phyloP scores from a whole-genome alignment of 2,888 invertebrate genomes.

The Blomia tropicalis region DNA sequence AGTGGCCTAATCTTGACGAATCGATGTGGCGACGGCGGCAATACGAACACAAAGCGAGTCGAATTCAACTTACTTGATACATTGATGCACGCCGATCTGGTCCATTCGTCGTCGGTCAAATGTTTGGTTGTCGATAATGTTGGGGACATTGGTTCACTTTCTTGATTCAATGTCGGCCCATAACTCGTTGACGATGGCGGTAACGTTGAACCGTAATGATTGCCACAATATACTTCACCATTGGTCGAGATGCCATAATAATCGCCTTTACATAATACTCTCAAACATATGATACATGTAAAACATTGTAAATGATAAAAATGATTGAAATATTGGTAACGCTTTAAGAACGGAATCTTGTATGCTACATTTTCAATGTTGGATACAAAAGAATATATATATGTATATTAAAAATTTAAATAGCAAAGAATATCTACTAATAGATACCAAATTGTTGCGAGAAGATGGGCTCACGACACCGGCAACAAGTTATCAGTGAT shows the following conservation, averaged over 20 bases:
- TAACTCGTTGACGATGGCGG: background rate
- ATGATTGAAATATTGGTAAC: no score
- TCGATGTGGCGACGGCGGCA: background rate
- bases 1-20: conserved; percentile 11
- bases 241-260: background rate
- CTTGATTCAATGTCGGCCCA: background rate
- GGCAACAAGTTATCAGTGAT: conserved; percentile 1
- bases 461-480: background rate
- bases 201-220: background rate
- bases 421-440: background rate
- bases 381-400: background rate
- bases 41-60: background rate
- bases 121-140: no score
- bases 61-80: conserved; percentile 7
- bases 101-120: no score
- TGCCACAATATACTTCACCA: background rate
- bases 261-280: background rate
- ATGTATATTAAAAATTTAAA: background rate
- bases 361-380: background rate
- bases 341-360: no score
- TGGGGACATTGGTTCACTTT: background rate
- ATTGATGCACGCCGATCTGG: background rate
- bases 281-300: background rate
- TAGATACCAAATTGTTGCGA: background rate
- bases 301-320: background rate